Evolutionary conservation across 1,140 invertebrate species (phyloP), one percentile per base, ranked within the genome.

Genomic region (Leptinotarsa undecemlineata): DNA sequence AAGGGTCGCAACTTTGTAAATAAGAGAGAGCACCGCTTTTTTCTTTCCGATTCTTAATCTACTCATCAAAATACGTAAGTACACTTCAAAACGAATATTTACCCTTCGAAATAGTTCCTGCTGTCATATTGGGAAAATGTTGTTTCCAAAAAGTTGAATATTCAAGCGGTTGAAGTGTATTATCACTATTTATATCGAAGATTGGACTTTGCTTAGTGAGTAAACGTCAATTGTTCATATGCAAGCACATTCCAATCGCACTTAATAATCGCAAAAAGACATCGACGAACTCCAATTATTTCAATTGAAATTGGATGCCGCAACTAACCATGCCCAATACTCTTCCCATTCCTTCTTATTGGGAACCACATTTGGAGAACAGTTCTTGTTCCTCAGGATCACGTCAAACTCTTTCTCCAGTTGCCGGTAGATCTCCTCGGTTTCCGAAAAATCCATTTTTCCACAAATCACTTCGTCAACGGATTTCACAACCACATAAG

Each of bases 311-410:
- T 21, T 23, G 2, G 13, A 23, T 62, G 4, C 19, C 15, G 15
- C 64, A 15, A 81, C 73, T 76, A 75, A 82, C 81, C 80, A 81
- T 72, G 77, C 77, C 81, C 80, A 82, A 62, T 82, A 82, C 14
- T 82, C 78, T 72, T 80, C 67, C 81, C 81, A 82, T 51, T 74
- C 72, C n/a, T 72, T 74, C 19, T 76, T 74, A n/a, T 26, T 26
- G 33, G 64, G 19, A 48, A 33, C 21, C 8, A n/a, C 71, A 48
- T 48, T 63, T 63, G 60, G 11, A 42, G 57, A 42, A 47, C 74
- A 74, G 57, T 76, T 23, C 15, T 72, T 78, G 21, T 64, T 73
- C 26, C 76, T 71, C 17, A 79, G 64, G 19, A 62, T 69, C 13
- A 78, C 75, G 68, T 79, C 74, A 57, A 77, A 79, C 60, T 79